Base-by-base conservation (phyloP, 2,113 vertebrate species). In the Microtus montanus region DNA sequence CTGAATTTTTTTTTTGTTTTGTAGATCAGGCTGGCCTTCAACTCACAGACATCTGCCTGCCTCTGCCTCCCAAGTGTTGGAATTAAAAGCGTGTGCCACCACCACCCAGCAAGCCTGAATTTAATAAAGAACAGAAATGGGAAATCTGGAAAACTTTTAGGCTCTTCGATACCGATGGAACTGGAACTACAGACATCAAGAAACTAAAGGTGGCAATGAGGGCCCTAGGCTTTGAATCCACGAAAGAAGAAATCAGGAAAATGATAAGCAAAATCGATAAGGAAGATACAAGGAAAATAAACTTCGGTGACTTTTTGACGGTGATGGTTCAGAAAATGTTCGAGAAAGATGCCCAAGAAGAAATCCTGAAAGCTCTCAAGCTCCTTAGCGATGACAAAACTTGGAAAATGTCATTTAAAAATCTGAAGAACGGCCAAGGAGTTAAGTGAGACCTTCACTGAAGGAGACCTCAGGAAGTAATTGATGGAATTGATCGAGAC, bases 401-500 rank as follows among this genome's bases (percentile, higher is more conserved):
- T 0, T 99, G 99, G 35, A 99, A 98, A 98, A 99, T 99, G 97
- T 99, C 99, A 0, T 99, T 99, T 97, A 98, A 98, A 95, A 99
- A 99, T 96, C 98, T 99, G 35, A 99, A 99, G 96, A 98, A 99
- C 5, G 1, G 99, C 99, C 94, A 99, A 98, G 94, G 99, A 99
- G 90, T 98, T 99, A 70, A 99, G 99, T 2, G 99, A 99, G 95
- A 99, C 99, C 96, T 98, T 99, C 82, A 99, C 99, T 0, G 99
- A 99, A 2, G 99, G 99, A 61, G 99, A 99, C 95, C 98, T 99
- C 96, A 99, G 99, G 99, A 99, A 93, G 99, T 99, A 99, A 99
- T 99, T 0, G 98, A 99, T 0, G 99, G 99, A 96, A 99, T 99
- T 0, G 99, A 99, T 87, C 92, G 99, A 83, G 99, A 99, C 35